Evolutionary conservation across 2,888 invertebrate species (phyloP), one percentile per base, ranked within the genome.

Genomic region (Troides helena): DNA sequence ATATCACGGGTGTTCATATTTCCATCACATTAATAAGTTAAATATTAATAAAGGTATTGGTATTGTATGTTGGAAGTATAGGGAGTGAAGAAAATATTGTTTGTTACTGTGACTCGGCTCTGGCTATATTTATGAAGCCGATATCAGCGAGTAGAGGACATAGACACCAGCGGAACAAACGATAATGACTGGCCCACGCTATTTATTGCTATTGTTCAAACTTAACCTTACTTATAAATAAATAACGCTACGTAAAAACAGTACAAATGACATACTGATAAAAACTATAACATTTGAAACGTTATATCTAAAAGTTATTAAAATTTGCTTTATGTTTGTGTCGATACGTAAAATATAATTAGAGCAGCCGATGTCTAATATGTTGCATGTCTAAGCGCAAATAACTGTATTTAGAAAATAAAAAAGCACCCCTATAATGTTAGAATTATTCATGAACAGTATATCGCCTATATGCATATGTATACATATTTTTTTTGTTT

Each of bases 141-240:
- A 68, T 68, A 68, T 56, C 43, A 36, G 17, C 21, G 50, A 62
- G 46, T 61, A 17, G 65, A 61, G 56, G 58, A 62, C 46, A 57
- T 6, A 50, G 58, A 58, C 68, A 62, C 57, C 0, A 25, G 56
- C 36, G 18, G 43, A 53, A 39, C 39, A 30, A 23, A 53, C 36
- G 69, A 61, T 65, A 65, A 43, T 57, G 61, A 43, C 8, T 14
- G 62, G 23, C 14, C 25, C 8, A 23, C 36, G 53, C 53, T 25
- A 65, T 65, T 64, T 69, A 65, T 65, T 53, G 60, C 53, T 43
- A 61, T 68, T 56, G 59, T 64, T 58, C 25, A 36, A 59, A 60
- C 14, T 61, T 46, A 30, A 43, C n/a, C 30, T 18, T 46, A 5
- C 30, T 21, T 57, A 56, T 69, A 2, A 50, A 56, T 69, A 2